These are phyloP conservation scores for Mustelus asterias DNA, from an alignment of 2,113 vertebrate species.

Conservation along the genomic window DNA sequence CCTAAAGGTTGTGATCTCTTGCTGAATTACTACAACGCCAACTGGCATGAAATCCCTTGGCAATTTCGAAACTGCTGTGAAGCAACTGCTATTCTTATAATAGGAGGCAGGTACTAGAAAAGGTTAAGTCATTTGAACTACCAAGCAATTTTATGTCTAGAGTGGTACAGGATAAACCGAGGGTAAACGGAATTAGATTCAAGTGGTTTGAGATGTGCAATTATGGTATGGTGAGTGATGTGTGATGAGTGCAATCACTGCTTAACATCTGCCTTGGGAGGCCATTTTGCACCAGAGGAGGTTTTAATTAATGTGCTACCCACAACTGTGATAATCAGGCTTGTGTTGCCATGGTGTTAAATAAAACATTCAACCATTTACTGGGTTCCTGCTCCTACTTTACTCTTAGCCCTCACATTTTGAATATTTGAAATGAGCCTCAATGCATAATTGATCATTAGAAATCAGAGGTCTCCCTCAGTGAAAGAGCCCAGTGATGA, in stretches of 20 bases:
- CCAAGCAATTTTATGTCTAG: background rate
- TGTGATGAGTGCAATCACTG: background rate
- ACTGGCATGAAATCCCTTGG: background rate
- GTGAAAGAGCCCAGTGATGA: background rate
- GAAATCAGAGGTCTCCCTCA: background rate
- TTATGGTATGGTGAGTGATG: conserved; percentile 1
- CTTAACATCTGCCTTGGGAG: background rate
- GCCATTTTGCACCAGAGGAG: background rate
- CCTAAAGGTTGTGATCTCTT: background rate
- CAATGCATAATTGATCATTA: background rate
- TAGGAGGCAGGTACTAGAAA: background rate
- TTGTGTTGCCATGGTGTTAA: conserved; percentile 13
- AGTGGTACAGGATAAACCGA: background rate
- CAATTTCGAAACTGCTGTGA: background rate
- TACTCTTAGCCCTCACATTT: background rate
- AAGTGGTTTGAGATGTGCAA: background rate
- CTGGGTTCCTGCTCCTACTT: background rate
- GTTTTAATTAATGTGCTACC: conserved; percentile 23
- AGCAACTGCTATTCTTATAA: background rate
- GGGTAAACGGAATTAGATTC: background rate
- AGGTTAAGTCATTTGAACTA: background rate
- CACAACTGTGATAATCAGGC: conserved; percentile 24
- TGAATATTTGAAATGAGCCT: background rate
- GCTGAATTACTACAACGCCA: background rate
- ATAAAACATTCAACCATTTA: background rate